Conservation (phyloP, 1,140 invertebrate species). For the Drosophila willistoni region DNA sequence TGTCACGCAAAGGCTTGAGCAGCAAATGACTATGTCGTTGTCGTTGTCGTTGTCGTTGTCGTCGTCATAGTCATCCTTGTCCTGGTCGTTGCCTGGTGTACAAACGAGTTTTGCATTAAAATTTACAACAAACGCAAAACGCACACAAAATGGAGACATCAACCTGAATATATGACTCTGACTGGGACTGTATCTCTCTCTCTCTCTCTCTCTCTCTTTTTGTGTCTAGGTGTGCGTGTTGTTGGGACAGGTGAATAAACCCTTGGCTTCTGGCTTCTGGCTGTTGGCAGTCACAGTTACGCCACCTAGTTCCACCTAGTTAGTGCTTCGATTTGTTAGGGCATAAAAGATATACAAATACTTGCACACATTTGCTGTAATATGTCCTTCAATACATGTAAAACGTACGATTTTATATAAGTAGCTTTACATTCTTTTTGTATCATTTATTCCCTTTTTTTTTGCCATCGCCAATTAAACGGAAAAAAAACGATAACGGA, state of each 20-base stretch:
- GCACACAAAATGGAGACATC: conserved; percentile 66
- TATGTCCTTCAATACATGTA: background rate
- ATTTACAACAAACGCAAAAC: conserved; percentile 59
- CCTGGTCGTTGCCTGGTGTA: conserved; percentile 35
- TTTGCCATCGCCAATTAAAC: background rate
- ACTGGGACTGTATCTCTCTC: background rate
- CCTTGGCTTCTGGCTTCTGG: conserved; percentile 30
- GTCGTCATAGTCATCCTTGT: conserved; percentile 20
- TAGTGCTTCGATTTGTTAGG: conserved; percentile 45
- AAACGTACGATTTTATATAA: background rate
- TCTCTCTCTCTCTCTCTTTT: background rate
- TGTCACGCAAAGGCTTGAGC: conserved; percentile 71
- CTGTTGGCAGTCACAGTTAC: conserved; percentile 50
- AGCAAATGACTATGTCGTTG: conserved; percentile 56
- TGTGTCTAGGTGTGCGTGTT: conserved; percentile 29
- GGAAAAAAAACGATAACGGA: background rate
- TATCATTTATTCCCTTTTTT: conserved; percentile 1
- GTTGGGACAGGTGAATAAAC: conserved; percentile 62
- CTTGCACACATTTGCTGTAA: background rate
- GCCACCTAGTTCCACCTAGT: conserved; percentile 28
- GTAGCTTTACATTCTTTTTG: background rate
- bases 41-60: conserved; percentile 29
- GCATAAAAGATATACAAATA: conserved; percentile 38
- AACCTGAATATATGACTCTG: conserved; percentile 14
- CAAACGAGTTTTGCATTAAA: conserved; percentile 75